phyloP scores from a whole-genome alignment of 1,140 invertebrate species.

The honey bee (Apis mellifera) region DNA sequence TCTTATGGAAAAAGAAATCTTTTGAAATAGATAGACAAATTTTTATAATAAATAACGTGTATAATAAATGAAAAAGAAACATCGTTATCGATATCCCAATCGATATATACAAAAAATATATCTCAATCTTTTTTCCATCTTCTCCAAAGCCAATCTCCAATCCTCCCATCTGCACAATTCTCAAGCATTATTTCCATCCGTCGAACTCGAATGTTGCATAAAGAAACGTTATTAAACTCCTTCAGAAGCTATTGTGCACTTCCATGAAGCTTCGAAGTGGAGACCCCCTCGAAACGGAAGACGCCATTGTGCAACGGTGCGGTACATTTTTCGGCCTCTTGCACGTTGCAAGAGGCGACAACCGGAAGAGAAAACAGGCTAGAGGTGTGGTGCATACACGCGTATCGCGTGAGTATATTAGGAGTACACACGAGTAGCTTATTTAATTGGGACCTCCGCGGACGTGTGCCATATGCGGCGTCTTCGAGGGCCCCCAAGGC shows the following conservation, averaged over 20 bases:
- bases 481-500: slow-evolving; percentile 50
- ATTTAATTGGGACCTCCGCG: slow-evolving; percentile 65
- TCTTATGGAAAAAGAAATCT: too few species aligned
- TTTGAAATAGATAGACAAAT: too few species aligned
- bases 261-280: not conserved
- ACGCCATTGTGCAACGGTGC: not conserved
- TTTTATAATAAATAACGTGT: too few species aligned
- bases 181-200: not conserved
- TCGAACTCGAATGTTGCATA: not conserved
- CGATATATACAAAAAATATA: too few species aligned
- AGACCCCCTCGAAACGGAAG: slow-evolving; percentile 7
- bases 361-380: not conserved
- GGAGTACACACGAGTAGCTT: slow-evolving; percentile 32
- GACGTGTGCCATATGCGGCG: slow-evolving; percentile 64
- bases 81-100: too few species aligned
- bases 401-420: not conserved
- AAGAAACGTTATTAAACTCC: slow-evolving; percentile 16
- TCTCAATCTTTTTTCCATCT: too few species aligned
- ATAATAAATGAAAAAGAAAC: too few species aligned
- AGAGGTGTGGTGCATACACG: not conserved
- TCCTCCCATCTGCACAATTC: not conserved
- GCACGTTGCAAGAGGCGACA: not conserved
- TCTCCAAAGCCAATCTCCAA: not conserved
- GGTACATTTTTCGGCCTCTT: not conserved
- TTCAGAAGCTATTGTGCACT: not conserved